Percentiles rank a stretch among this genome's conserved stretches.
Conservation (phyloP, 2,888 invertebrate genomes). For the Polydrusus pterygomalis region DNA sequence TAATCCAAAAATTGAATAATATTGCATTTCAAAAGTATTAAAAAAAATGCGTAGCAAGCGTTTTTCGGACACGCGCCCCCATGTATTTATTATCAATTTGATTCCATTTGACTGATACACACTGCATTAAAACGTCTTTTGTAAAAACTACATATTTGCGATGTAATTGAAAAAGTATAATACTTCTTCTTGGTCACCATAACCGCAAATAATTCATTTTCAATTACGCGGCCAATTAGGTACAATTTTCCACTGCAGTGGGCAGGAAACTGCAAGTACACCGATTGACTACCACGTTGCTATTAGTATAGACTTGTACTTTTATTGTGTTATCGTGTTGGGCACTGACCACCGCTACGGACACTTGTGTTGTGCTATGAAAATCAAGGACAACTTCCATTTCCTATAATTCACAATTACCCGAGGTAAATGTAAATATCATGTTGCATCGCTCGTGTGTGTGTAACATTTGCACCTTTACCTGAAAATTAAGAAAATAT, state of each 20-base stretch:
- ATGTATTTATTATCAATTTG: no score
- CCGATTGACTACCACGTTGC: slow-evolving; percentile 1
- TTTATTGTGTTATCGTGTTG: slow-evolving; percentile 50
- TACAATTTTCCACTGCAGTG: not conserved
- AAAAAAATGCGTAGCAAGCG: no score
- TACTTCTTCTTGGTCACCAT: not conserved
- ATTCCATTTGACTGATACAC: no score
- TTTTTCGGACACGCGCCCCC: no score
- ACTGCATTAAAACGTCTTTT: no score
- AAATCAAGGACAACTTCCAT: slow-evolving; percentile 26
- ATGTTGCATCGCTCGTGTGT: slow-evolving; percentile 38
- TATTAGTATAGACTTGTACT: slow-evolving; percentile 31
- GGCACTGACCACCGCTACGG: slow-evolving; percentile 4
- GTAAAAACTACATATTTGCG: not conserved
- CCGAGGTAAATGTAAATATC: slow-evolving; percentile 47
- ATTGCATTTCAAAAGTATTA: no score
- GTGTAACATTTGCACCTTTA: slow-evolving; percentile 39
- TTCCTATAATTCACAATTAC: slow-evolving; percentile 32
- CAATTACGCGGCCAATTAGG: not conserved
- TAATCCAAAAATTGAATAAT: no score
- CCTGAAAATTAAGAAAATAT: slow-evolving; percentile 27
- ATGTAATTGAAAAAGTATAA: no score
- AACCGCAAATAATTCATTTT: not conserved
- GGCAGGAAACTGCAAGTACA: slow-evolving; percentile 4
- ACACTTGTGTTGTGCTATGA: slow-evolving; percentile 2